Conservation (phyloP, 2,797 vertebrate species). For the Pteronotus mesoamericanus region DNA sequence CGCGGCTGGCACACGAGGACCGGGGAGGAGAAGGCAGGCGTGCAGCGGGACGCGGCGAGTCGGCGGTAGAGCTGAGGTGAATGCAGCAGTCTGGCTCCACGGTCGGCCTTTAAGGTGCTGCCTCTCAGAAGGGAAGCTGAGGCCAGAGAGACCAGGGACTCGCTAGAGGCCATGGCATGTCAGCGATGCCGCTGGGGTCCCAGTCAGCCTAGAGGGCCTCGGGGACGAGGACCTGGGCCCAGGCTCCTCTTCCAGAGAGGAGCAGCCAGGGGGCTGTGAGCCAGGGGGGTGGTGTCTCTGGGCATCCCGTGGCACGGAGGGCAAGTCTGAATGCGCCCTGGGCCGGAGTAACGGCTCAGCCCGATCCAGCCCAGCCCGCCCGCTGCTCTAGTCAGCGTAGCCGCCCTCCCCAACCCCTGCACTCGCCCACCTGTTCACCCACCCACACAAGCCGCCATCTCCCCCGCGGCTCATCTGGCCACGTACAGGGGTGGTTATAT, state of each 20-base stretch:
- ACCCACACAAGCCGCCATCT: neutral
- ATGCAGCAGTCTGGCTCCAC: too few species aligned
- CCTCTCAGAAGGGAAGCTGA: neutral
- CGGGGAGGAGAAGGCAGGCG: neutral
- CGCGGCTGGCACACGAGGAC: neutral
- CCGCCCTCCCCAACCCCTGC: too few species aligned
- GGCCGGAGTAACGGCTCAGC: too few species aligned
- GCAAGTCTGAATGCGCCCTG: neutral
- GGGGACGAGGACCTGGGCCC: neutral
- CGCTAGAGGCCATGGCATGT: neutral
- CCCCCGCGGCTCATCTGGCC: neutral
- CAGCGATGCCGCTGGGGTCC: neutral
- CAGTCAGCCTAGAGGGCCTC: fast-evolving
- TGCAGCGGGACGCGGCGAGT: neutral
- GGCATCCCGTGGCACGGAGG: neutral
- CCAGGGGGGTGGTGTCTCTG: neutral
- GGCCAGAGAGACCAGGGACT: neutral
- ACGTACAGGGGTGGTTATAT: too few species aligned
- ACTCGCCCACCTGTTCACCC: fast-evolving
- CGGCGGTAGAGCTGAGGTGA: neutral
- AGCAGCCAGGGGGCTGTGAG: neutral
- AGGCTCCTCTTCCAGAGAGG: neutral
- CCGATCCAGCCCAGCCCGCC: neutral
- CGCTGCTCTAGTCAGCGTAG: too few species aligned
- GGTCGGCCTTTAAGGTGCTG: fast-evolving